phyloP scores from a whole-genome alignment of 2,888 invertebrate species.

The Branchinecta sandiegonensis region DNA sequence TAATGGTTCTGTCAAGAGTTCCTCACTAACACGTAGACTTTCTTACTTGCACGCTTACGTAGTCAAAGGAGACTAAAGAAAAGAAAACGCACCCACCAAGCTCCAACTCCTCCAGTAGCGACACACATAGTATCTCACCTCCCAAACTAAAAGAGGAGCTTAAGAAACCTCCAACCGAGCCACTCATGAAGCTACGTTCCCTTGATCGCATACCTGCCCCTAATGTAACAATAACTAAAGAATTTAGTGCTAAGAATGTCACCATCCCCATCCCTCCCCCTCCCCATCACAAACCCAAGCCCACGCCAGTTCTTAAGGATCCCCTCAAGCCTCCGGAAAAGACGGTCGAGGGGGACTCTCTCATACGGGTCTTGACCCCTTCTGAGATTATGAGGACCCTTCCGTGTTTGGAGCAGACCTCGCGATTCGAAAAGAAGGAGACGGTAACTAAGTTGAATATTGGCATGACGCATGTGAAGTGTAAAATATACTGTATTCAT shows the following conservation, averaged over 20 bases:
- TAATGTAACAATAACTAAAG: conserved; percentile 9
- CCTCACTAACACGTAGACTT: background rate
- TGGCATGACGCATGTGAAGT: background rate
- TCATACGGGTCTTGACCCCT: conserved; percentile 73
- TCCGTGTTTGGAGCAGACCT: conserved; percentile 63
- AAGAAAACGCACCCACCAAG: background rate
- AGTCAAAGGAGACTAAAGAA: conserved; percentile 10
- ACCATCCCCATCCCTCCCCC: background rate
- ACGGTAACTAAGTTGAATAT: conserved; percentile 3
- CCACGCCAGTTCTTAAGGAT: background rate
- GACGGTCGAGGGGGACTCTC: conserved; percentile 35
- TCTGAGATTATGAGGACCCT: conserved; percentile 81
- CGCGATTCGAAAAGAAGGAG: conserved; percentile 36
- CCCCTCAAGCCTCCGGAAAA: background rate
- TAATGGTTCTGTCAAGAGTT: no score
- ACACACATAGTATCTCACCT: background rate
- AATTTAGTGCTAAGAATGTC: conserved; percentile 6
- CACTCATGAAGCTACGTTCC: background rate
- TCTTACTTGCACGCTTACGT: conserved; percentile 12
- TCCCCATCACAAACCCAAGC: background rate
- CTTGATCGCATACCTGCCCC: conserved; percentile 4
- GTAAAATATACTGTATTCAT: no score
- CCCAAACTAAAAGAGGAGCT: background rate
- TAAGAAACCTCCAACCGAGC: background rate
- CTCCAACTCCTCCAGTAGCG: background rate